These are phyloP conservation scores for Gambusia yucatana DNA, from an alignment of 2,797 vertebrate species.

Conservation along the genomic window DNA sequence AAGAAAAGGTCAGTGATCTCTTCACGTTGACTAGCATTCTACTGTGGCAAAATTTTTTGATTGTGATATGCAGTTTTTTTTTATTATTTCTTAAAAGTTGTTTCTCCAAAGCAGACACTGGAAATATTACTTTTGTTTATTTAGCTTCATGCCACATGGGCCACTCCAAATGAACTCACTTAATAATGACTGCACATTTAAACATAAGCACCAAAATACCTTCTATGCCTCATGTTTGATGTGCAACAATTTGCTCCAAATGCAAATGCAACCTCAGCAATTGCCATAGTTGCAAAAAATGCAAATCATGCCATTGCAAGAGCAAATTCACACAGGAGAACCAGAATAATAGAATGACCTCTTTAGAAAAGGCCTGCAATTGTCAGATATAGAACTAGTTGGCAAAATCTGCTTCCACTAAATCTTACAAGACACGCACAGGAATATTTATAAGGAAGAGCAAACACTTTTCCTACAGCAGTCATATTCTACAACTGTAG, in stretches of 20 bases:
- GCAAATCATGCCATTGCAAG: conserved; percentile 33
- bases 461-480: conserved; percentile 32
- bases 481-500: conserved; percentile 6
- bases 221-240: conserved; percentile 21
- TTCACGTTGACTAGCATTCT: conserved; percentile 7
- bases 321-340: conserved; percentile 22
- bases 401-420: conserved; percentile 39
- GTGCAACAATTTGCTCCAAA: conserved; percentile 28
- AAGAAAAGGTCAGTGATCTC: conserved; percentile 16
- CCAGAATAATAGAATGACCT: conserved; percentile 48
- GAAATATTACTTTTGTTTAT: conserved; percentile 32
- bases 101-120: conserved; percentile 40
- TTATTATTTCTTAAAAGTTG: conserved; percentile 45
- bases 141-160: conserved; percentile 26
- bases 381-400: conserved; percentile 51
- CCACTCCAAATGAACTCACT: conserved; percentile 38
- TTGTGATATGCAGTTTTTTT: conserved; percentile 16
- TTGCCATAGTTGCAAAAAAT: conserved; percentile 23
- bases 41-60: conserved; percentile 14
- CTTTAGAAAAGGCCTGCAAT: conserved; percentile 54
- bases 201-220: conserved; percentile 16
- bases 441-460: conserved; percentile 49
- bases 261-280: conserved; percentile 36
- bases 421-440: conserved; percentile 42
- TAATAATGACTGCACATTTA: conserved; percentile 24